Conservation (phyloP, 2,797 vertebrate species). For the Spondyliosoma cantharus region DNA sequence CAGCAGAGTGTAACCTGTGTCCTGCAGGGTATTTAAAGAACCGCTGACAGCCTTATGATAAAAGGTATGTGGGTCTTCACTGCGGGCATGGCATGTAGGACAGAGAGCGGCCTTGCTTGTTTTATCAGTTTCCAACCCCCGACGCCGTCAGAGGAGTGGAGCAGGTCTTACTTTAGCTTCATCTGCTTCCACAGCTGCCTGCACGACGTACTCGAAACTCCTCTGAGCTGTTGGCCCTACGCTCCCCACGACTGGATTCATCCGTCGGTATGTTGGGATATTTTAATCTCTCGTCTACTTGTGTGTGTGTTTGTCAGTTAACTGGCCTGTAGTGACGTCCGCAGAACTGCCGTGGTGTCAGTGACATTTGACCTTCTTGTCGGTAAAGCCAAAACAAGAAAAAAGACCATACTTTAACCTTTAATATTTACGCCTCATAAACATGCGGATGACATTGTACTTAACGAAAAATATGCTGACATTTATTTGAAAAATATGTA, state of each 20-base stretch:
- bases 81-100: slow-evolving; percentile 31
- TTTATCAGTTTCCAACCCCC: slow-evolving; percentile 24
- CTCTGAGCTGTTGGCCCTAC: not conserved
- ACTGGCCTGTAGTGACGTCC: slow-evolving; percentile 1
- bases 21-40: slow-evolving; percentile 54
- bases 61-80: slow-evolving; percentile 37
- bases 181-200: slow-evolving; percentile 24
- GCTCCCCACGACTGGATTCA: slow-evolving; percentile 20
- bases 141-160: slow-evolving; percentile 19
- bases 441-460: too few species aligned
- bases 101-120: slow-evolving; percentile 11
- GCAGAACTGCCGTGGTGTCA: too few species aligned
- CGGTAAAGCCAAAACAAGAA: too few species aligned
- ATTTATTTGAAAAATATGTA: too few species aligned
- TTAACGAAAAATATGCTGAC: too few species aligned
- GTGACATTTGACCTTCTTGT: too few species aligned
- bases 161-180: slow-evolving; percentile 16
- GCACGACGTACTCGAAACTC: slow-evolving; percentile 8
- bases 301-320: slow-evolving; percentile 5
- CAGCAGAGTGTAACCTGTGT: slow-evolving; percentile 35
- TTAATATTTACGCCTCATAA: too few species aligned
- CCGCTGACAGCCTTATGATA: slow-evolving; percentile 29
- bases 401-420: too few species aligned
- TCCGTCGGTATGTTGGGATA: slow-evolving; percentile 19
- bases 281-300: slow-evolving; percentile 15